Percentiles rank a stretch among this genome's conserved stretches.
These are phyloP conservation scores for Percopsis transmontana DNA, from an alignment of 2,113 vertebrate species.

Conservation along the genomic window DNA sequence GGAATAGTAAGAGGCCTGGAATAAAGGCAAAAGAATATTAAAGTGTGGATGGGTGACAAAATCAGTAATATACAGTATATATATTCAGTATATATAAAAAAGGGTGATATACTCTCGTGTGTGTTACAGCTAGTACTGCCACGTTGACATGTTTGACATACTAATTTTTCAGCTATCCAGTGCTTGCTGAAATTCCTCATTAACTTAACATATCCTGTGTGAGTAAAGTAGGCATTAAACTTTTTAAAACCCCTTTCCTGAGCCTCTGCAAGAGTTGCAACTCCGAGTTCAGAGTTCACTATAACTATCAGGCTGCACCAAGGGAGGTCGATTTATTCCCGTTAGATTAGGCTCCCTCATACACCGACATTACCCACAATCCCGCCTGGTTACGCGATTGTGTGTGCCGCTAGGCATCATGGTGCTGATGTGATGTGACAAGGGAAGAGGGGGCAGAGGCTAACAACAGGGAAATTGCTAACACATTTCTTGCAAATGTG, in stretches of 20 bases:
- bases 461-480: conserved; percentile 52
- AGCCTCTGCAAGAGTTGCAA: neutral
- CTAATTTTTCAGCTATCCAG: conserved; percentile 19
- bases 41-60: neutral
- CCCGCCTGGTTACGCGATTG: conserved; percentile 43
- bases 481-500: conserved; percentile 65
- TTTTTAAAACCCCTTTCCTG: conserved; percentile 11
- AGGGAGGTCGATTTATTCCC: conserved; percentile 32
- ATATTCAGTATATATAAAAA: neutral
- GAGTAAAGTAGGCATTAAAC: conserved; percentile 6
- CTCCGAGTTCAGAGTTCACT: conserved; percentile 29
- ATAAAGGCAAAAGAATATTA: neutral
- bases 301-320: conserved; percentile 8
- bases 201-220: conserved; percentile 15
- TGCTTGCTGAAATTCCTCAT: conserved; percentile 30
- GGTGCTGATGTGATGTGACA: conserved; percentile 23
- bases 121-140: conserved; percentile 21
- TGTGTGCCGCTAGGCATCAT: conserved; percentile 46
- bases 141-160: conserved; percentile 41
- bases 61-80: too few species aligned
- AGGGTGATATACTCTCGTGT: neutral
- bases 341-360: conserved; percentile 23
- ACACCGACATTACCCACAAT: conserved; percentile 42
- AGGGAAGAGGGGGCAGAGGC: conserved; percentile 20
- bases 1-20: conserved; percentile 6